Base-by-base conservation (phyloP, 2,797 vertebrate species). In the Tiaroga cobitis region DNA sequence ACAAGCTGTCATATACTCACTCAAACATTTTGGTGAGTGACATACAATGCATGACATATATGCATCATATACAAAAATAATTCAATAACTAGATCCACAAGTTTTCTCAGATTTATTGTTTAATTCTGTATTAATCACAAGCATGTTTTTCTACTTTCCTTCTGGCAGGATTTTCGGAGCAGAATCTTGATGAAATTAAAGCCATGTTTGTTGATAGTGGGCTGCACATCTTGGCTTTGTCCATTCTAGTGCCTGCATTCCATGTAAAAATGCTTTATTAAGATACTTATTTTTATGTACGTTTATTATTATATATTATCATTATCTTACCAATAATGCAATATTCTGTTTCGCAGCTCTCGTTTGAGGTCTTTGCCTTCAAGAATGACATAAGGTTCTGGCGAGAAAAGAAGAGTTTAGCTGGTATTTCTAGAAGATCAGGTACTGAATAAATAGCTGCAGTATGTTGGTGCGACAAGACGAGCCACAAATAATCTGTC, bases 341-440 rank as follows among this genome's bases (percentile, higher is more conserved):
- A 41, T 32, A 67, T 75, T 77, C 39, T 75, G 15, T 91, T 86
- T 90, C 91, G 2, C 93, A 99, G 98, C 96, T 99, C 81, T 96
- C 98, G 3, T 99, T 98, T 94, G 97, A 99, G 91, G 96, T 98
- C 83, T 92, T 99, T 93, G 97, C 97, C 26, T 97, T 99, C 90
- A 99, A 99, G 95, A 99, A 98, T 73, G 97, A 99, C 87, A 94
- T 99, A 90, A 96, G 94, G 87, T 97, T 97, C 43, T 99, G 98
- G 98, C 96, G 95, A 90, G 97, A 96, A 83, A 99, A 97, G 92
- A 97, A 96, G 79, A 97, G 92, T 93, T 98, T 98, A 97, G 95
- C 88, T 19, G 98, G 98, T 56, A 96, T 97, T 96, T 99, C 98
- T 80, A 96, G 95, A 85, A 98, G 97, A 93, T 96, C 97, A 93